Percentiles rank a stretch among this genome's conserved stretches.
Evolutionary conservation across 2,113 vertebrate genomes (phyloP).

Genomic region (Vicugna pacos): DNA sequence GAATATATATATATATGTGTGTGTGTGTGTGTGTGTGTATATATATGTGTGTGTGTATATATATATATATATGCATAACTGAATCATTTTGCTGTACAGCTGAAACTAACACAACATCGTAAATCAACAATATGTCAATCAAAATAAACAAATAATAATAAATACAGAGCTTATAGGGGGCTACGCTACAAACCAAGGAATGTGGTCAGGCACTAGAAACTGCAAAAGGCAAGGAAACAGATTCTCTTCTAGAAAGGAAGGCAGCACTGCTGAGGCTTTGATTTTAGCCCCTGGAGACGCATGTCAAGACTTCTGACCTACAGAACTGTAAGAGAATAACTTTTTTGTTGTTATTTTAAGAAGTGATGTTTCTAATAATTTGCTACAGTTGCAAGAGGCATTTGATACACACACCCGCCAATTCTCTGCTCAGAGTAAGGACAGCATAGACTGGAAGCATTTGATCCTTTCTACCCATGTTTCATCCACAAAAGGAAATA

Average conservation of each 20-base stretch:
- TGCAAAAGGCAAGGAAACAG: not conserved
- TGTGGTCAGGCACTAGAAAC: not conserved
- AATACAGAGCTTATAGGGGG: not conserved
- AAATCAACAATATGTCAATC: no score
- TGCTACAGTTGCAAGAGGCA: not conserved
- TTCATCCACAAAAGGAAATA: not conserved
- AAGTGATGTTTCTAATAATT: not conserved
- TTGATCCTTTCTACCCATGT: not conserved
- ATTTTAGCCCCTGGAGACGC: not conserved
- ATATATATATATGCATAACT: no score
- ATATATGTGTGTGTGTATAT: no score
- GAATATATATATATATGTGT: no score
- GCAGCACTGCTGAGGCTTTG: not conserved
- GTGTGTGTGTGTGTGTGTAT: no score
- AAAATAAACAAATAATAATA: no score
- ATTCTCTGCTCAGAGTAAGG: not conserved
- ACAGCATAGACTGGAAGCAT: not conserved
- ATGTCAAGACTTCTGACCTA: not conserved
- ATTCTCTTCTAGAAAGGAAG: not conserved
- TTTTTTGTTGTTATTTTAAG: not conserved
- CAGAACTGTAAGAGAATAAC: not conserved
- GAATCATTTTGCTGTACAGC: no score
- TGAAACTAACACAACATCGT: no score
- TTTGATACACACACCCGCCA: fast-evolving
- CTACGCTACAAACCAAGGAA: not conserved